Conservation (phyloP, 2,113 vertebrate genomes). For the Cottus gobio region DNA sequence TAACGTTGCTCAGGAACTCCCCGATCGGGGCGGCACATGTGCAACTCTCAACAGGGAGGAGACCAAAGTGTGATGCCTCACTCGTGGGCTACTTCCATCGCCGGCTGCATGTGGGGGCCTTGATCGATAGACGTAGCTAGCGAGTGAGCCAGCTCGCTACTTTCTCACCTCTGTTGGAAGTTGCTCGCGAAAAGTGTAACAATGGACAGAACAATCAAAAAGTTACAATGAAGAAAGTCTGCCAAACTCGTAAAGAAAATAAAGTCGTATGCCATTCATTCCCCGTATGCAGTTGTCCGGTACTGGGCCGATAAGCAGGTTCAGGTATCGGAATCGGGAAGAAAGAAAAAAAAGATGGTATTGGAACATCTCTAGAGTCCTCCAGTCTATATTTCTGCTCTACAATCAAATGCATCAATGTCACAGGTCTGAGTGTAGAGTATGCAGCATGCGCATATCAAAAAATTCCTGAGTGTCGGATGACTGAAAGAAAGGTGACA, state of each 20-base stretch:
- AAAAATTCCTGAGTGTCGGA: slow-evolving; percentile 80
- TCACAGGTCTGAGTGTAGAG: slow-evolving; percentile 70
- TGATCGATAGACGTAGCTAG: neutral
- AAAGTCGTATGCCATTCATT: neutral
- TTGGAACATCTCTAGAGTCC: slow-evolving; percentile 29
- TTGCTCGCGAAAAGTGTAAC: neutral
- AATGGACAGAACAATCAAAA: neutral
- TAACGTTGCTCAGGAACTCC: neutral
- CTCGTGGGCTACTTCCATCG: neutral
- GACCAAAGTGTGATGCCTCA: neutral
- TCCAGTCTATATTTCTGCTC: slow-evolving; percentile 50
- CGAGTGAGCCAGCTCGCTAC: neutral
- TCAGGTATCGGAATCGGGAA: neutral
- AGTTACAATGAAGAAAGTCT: neutral
- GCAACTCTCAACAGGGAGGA: neutral
- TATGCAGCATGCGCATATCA: slow-evolving; percentile 61
- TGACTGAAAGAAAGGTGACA: slow-evolving; percentile 68
- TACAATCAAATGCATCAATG: slow-evolving; percentile 72
- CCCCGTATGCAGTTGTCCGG: neutral
- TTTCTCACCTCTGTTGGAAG: neutral
- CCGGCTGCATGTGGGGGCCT: neutral
- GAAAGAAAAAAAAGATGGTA: neutral
- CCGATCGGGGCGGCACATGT: neutral
- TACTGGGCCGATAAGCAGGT: neutral
- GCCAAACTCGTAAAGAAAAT: neutral